Base-by-base conservation (phyloP, 1,140 invertebrate genomes). In the Megalonaias nervosa region DNA sequence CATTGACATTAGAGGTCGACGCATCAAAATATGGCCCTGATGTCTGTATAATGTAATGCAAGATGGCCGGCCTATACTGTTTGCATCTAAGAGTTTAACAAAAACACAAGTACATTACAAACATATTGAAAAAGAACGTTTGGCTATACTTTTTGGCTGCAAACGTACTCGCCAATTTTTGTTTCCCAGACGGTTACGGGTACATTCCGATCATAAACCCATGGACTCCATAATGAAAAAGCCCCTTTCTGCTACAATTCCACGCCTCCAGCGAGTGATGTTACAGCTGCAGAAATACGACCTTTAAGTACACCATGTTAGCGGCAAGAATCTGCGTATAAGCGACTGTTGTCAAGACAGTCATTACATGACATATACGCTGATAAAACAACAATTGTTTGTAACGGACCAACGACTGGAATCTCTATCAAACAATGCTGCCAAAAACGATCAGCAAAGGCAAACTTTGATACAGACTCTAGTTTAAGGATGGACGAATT, bases 71-170 rank as follows among this genome's bases (percentile, higher is more conserved):
- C 89, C 88, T 1, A 84, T 92, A 2, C 87, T 88, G 5, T 92
- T 87, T 75, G 89, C 89, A 12, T 92, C 91, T 5, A 81, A 90
- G 48, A 81, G 86, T 15, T 79, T 93, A 17, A 91, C 89, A 12
- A 17, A 80, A 16, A 86, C 86, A 67, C 90, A 93, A 81, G 21
- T 84, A 61, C 91, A 91, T 31, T 92, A 92, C 75, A 89, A 85
- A 26, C 90, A 92, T 84, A 89, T 92, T 6, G 91, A 93, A 70
- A 86, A 90, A 71, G 91, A 93, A 82, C 84, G 91, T 6, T 82
- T 92, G 4, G 90, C 92, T 6, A 91, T 92, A 64, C 84, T 92
- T 9, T 93, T 92, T 80, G 86, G 86, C 15, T 84, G 89, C 6
- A 87, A 90, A 72, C 77, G 86, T 58, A 92, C 91, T 84, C 85